These are phyloP conservation scores for Bombyx mandarina DNA, from an alignment of 1,140 invertebrate genomes.

Conservation along the genomic window DNA sequence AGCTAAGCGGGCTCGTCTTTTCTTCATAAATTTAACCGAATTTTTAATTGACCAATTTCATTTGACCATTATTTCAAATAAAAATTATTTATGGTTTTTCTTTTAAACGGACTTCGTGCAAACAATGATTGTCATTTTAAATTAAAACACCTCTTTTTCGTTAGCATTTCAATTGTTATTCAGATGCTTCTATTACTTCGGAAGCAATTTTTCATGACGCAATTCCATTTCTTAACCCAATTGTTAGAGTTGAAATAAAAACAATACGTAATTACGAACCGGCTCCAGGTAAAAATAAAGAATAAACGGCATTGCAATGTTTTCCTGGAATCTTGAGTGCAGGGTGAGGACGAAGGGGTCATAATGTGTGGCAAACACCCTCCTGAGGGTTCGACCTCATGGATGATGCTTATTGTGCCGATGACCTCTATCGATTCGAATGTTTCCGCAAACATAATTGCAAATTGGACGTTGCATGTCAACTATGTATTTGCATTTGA, in stretches of 20 bases:
- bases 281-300: conserved; percentile 43
- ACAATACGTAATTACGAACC: conserved; percentile 11
- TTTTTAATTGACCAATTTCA: no score
- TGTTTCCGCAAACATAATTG: conserved; percentile 55
- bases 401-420: conserved; percentile 56
- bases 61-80: no score
- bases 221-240: conserved; percentile 2
- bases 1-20: no score
- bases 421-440: conserved; percentile 62
- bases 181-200: no score
- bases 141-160: no score
- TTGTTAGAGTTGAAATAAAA: conserved; percentile 8
- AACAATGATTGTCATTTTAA: no score
- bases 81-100: no score
- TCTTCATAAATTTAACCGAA: no score
- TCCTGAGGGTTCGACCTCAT: conserved; percentile 52
- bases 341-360: conserved; percentile 37
- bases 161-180: no score
- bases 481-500: not conserved
- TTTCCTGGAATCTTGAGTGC: conserved; percentile 47
- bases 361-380: conserved; percentile 49
- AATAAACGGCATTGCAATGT: conserved; percentile 44
- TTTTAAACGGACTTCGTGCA: no score
- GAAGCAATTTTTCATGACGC: not conserved
- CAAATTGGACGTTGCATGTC: conserved; percentile 23